Percentiles rank a stretch among this genome's conserved stretches.
Conservation (phyloP, 2,888 invertebrate species). For the Rotaria socialis region DNA sequence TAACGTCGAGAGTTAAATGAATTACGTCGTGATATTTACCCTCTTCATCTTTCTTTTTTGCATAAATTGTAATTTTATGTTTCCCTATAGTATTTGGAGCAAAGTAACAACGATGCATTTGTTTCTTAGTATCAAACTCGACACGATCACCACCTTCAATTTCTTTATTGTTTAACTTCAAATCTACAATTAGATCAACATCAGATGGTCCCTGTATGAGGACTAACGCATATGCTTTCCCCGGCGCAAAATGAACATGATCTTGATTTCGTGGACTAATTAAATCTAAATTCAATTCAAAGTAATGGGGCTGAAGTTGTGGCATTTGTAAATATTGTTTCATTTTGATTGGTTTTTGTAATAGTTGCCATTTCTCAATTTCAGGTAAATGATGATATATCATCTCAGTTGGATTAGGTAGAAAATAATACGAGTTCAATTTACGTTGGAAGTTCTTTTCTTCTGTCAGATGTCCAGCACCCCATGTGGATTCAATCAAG, state of each 20-base stretch:
- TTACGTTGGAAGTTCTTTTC: not conserved
- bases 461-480: not conserved
- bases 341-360: constrained; percentile 5
- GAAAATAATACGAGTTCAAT: constrained; percentile 37
- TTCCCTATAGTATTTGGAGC: not conserved
- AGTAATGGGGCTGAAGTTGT: not conserved
- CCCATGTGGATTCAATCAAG: no score
- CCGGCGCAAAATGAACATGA: not conserved
- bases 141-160: not conserved
- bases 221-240: not conserved
- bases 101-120: not conserved
- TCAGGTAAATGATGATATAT: constrained; percentile 31
- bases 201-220: not conserved
- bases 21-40: not conserved
- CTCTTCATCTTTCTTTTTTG: not conserved
- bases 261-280: not conserved
- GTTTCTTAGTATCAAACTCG: not conserved
- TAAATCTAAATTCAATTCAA: not conserved
- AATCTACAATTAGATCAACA: not conserved
- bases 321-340: not conserved
- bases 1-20: not conserved
- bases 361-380: constrained; percentile 36
- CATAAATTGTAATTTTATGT: constrained; percentile 30
- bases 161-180: not conserved
- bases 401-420: constrained; percentile 27